Base-by-base conservation (phyloP, 2,888 invertebrate species). In the Ochropacha duplaris region DNA sequence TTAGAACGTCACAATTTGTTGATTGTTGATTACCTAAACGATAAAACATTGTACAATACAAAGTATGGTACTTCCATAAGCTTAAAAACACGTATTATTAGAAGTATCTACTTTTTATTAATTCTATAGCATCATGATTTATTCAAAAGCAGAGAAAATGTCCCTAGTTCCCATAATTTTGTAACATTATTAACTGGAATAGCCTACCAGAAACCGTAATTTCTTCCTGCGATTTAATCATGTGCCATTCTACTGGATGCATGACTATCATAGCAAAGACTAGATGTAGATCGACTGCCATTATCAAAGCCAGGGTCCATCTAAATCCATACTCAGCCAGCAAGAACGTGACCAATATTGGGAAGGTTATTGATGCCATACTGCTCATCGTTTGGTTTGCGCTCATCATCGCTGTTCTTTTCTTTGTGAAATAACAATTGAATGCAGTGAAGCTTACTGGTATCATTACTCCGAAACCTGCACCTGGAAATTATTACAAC, bases 181-280 rank as follows among this genome's bases (percentile, higher is more conserved):
- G 26, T 26, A 26, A 4, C 5, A 26, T 26, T 4, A 26, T n/a
- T n/a, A n/a, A n/a, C n/a, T n/a, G n/a, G n/a, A n/a, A n/a, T n/a
- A n/a, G n/a, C n/a, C 89, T 85, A 58, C 64, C 58, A 26, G 69
- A 16, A 44, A 9, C 3, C 3, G 44, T 68, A n/a, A 60, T 44
- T 31, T n/a, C 61, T 3, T 76, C 78, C 0, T 71, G 67, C 8
- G 76, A 69, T 60, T 79, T 78, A 4, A 88, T 87, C 88, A 95
- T 87, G 74, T 96, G 96, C 95, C 96, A 95, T 76, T 96, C 94
- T 0, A 96, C 95, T 0, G 96, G 96, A 69, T 96, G 96, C 94
- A 96, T 95, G 49, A 95, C 87, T 50, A 95, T 72, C 94, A 96
- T 95, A 0, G 95, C 96, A 31, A 95, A 92, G 22, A 96, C 84